Base-by-base conservation (phyloP, 2,888 invertebrate genomes). In the Salticus scenicus region DNA sequence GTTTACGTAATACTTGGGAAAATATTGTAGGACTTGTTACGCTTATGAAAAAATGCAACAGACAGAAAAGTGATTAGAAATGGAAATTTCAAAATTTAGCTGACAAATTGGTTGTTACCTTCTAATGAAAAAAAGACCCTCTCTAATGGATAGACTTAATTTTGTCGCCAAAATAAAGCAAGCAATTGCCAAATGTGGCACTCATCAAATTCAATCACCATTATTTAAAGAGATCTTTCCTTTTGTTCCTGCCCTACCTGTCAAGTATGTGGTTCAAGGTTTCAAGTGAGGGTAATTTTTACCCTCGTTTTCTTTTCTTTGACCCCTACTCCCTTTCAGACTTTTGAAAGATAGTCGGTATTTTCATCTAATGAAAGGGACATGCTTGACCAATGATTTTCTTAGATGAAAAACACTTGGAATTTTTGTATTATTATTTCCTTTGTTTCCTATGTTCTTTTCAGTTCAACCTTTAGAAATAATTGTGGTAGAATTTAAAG, bases 161-260 rank as follows among this genome's bases (percentile, higher is more conserved):
- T n/a, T n/a, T 37, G 37, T 24, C 57, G 57, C 57, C 57, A 57
- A 47, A 24, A 57, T 7, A 24, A n/a, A 24, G 17, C 57, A 24
- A 24, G 5, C 24, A 17, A 7, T 7, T 1, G 57, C 57, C 57
- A 57, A 57, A 57, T 57, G 24, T 57, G 24, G 57, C 57, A 5
- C 17, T 24, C 24, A 5, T 5, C 57, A 4, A 1, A 5, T 12
- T 4, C 24, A 24, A 57, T 57, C 24, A n/a, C 24, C 57, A 57
- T 57, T 57, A 57, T 57, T 57, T 57, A 24, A 57, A 57, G 24
- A 8, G 57, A 7, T 37, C 24, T 57, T 24, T 57, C 42, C 17
- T 14, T 47, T 47, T 47, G 57, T 57, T 57, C 57, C 57, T 57
- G 57, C 20, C 57, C 12, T 57, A 57, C 57, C 57, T 57, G 57